A percentile compares a stretch with the other conserved stretches of the same genome.
These are phyloP conservation scores for Narcine bancroftii DNA, from an alignment of 2,113 vertebrate species.

Conservation along the genomic window DNA sequence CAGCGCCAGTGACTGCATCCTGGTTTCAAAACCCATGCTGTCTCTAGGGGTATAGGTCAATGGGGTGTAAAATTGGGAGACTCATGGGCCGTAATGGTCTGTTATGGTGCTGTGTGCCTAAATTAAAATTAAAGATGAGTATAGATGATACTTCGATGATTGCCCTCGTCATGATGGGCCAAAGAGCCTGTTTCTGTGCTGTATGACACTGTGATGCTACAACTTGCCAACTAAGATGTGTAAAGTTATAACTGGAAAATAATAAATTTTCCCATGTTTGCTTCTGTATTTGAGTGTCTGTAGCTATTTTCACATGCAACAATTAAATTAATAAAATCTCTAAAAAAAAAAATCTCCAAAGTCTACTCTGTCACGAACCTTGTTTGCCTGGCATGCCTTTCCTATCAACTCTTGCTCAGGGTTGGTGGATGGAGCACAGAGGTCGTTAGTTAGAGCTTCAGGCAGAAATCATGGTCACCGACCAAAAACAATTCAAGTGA, in stretches of 20 bases:
- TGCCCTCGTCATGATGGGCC: too few species aligned
- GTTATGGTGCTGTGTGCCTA: too few species aligned
- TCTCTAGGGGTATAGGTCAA: too few species aligned
- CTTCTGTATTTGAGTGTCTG: neutral
- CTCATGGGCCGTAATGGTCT: too few species aligned
- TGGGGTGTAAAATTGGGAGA: too few species aligned
- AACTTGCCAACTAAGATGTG: neutral
- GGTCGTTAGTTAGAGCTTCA: slow-evolving; percentile 22
- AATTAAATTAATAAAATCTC: neutral
- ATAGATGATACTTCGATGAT: too few species aligned
- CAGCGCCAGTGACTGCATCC: too few species aligned
- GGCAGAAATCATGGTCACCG: slow-evolving; percentile 26
- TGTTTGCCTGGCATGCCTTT: neutral
- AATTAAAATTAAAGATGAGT: too few species aligned
- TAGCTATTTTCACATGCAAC: neutral
- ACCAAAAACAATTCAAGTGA: slow-evolving; percentile 23
- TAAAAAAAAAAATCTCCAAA: neutral
- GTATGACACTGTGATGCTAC: too few species aligned
- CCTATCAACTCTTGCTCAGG: neutral
- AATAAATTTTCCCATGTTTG: neutral
- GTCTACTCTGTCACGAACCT: neutral
- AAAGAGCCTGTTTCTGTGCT: too few species aligned
- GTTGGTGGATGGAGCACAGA: slow-evolving; percentile 3
- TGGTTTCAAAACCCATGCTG: too few species aligned
- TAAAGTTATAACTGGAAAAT: neutral